phyloP scores from a whole-genome alignment of 2,888 invertebrate genomes.

The Stratiomys singularior region DNA sequence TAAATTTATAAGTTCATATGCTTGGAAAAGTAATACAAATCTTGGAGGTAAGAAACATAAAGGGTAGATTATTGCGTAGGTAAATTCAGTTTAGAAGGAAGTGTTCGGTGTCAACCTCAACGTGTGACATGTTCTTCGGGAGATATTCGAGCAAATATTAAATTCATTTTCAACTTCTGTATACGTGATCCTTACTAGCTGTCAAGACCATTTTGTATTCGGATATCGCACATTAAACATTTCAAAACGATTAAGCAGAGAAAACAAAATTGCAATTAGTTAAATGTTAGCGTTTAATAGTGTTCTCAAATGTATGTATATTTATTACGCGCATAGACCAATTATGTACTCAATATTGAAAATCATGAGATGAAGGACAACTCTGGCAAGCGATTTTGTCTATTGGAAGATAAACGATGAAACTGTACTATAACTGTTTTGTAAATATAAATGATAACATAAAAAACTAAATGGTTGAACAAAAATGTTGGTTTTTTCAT shows the following conservation, averaged over 20 bases:
- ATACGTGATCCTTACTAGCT: background rate
- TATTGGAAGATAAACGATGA: conserved; percentile 10
- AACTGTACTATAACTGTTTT: conserved; percentile 40
- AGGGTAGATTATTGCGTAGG: too few relatives aligned
- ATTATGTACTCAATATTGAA: conserved; percentile 18
- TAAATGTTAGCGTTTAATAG: conserved; percentile 31
- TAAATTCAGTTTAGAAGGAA: too few relatives aligned
- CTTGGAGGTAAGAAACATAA: too few relatives aligned
- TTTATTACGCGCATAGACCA: conserved; percentile 37
- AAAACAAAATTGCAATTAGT: conserved; percentile 13
- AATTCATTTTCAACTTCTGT: background rate
- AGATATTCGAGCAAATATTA: conserved; percentile 16
- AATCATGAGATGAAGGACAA: background rate
- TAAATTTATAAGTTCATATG: too few relatives aligned
- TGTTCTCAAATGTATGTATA: conserved; percentile 27
- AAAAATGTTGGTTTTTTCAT: background rate
- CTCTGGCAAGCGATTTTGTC: conserved; percentile 6
- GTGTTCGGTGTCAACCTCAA: too few relatives aligned
- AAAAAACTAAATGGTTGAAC: conserved; percentile 21
- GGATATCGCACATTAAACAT: background rate
- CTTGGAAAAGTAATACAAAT: too few relatives aligned
- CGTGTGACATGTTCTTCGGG: background rate
- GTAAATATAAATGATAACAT: conserved; percentile 28
- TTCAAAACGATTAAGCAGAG: background rate
- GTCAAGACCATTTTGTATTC: background rate